Percentiles rank a stretch among this genome's conserved stretches.
phyloP scores from a whole-genome alignment of 2,797 vertebrate species.

The Lutjanus argentimaculatus region DNA sequence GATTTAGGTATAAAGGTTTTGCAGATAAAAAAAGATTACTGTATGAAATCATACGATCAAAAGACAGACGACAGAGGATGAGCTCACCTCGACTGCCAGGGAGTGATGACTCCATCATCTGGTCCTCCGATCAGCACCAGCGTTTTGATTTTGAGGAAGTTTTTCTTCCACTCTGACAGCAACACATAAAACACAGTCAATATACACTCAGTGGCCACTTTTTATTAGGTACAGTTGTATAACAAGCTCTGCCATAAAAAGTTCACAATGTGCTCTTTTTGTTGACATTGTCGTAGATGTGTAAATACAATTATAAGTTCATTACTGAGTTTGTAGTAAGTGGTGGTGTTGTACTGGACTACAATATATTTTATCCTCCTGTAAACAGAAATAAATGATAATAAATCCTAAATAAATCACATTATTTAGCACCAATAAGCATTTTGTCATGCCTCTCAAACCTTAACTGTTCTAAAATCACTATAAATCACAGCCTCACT shows the following conservation, averaged over 20 bases:
- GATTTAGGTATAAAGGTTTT: too few relatives aligned
- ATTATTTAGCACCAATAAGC: neutral
- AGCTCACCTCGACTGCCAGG: conserved; percentile 93
- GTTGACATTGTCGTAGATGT: neutral
- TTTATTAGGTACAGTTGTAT: neutral
- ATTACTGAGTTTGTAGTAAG: neutral
- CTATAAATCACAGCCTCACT: too few relatives aligned
- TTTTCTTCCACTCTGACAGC: conserved; percentile 90
- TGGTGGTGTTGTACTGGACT: neutral
- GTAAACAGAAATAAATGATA: too few relatives aligned
- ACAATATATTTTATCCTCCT: too few relatives aligned
- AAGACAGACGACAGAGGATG: neutral
- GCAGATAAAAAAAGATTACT: neutral
- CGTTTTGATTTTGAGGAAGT: conserved; percentile 91
- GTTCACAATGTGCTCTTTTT: neutral
- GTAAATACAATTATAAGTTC: neutral
- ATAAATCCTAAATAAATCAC: too few relatives aligned
- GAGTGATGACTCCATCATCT: conserved; percentile 93
- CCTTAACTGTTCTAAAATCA: too few relatives aligned
- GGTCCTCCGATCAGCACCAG: conserved; percentile 92
- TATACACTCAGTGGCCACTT: neutral
- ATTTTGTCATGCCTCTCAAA: too few relatives aligned
- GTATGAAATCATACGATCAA: neutral
- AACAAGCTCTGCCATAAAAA: neutral
- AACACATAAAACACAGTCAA: conserved; percentile 1